Evolutionary conservation across 2,888 invertebrate species (phyloP).

Genomic region (Drosophila yooni): DNA sequence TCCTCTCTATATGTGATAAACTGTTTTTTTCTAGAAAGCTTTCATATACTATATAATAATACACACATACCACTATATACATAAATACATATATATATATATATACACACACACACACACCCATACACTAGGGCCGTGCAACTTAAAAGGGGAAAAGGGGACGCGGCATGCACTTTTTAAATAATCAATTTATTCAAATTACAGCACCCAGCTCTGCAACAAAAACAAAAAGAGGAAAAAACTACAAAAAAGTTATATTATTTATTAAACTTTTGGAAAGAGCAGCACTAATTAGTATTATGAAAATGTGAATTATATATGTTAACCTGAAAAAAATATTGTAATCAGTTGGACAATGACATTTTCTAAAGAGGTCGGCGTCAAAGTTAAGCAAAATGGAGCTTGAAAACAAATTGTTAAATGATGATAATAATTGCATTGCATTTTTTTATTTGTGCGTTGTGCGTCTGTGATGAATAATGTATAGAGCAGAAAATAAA

Average conservation of each 20-base stretch:
- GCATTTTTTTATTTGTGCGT: constrained; percentile 69
- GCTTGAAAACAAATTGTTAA: constrained; percentile 76
- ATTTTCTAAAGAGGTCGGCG: constrained; percentile 25
- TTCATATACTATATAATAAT: constrained; percentile 61
- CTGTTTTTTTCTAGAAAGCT: constrained; percentile 80
- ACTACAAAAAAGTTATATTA: constrained; percentile 32
- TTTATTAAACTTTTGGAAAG: constrained; percentile 45
- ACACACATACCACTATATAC: constrained; percentile 28
- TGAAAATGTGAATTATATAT: constrained; percentile 19
- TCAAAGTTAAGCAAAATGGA: constrained; percentile 56
- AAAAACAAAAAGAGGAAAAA: constrained; percentile 3
- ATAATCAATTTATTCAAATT: constrained; percentile 32
- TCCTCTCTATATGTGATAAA: constrained; percentile 81
- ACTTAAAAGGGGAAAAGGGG: constrained; percentile 30
- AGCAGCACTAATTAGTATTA: constrained; percentile 52
- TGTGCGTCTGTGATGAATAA: constrained; percentile 79
- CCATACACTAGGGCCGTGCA: constrained; percentile 46
- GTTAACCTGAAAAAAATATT: constrained; percentile 5
- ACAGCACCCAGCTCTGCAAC: constrained; percentile 23
- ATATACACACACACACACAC: constrained; percentile 22
- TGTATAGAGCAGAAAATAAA: constrained; percentile 51
- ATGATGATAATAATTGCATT: constrained; percentile 75
- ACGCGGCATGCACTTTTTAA: constrained; percentile 60
- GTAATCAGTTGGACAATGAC: constrained; percentile 31
- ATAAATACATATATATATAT: constrained; percentile 18